Evolutionary conservation across 1,140 invertebrate genomes (phyloP), one percentile per base, ranked within the genome.

Genomic region (Diorhabda elongata): DNA sequence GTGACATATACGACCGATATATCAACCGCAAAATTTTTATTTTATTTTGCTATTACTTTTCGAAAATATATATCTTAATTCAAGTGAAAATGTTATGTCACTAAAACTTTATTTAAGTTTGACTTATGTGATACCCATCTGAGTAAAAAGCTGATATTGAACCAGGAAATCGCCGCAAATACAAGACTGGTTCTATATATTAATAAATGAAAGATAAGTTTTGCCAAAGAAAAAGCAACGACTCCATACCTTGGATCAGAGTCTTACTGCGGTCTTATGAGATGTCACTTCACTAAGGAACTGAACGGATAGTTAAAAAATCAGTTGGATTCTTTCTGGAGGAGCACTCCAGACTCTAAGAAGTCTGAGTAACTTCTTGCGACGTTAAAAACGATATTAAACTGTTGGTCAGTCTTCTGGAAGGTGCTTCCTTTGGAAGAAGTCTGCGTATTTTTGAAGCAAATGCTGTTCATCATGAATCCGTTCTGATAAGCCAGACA

Each of bases 1-100:
- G 70, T 71, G 70, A 66, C 67, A 62, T 69, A 71, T 71, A 69
- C 67, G 67, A 66, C 70, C 69, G 61, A 71, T 71, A 68, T 67
- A 63, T 71, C 44, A 57, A 65, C 56, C 69, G 45, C 66, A 67
- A 64, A 67, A 63, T 61, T 67, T 67, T 67, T 52, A 67, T 71
- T 71, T 71, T 67, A 67, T 67, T 64, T 64, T 44, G 47, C 58
- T 65, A 68, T 64, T 44, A 64, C 61, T 71, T 67, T 71, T 67
- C 44, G 59, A 60, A 63, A 61, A 62, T 64, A 70, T 70, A 70
- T 67, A 70, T 62, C 66, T 70, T 70, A 70, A 70, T 70, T 66
- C 69, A 67, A 45, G 66, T 67, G 7, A 42, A 41, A 56, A 42
- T 41, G 11, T 60, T 45, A 44, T 5, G 58, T 56, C 11, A n/a